These are phyloP conservation scores for Circaetus gallicus DNA, from an alignment of 2,113 vertebrate species.

Conservation along the genomic window DNA sequence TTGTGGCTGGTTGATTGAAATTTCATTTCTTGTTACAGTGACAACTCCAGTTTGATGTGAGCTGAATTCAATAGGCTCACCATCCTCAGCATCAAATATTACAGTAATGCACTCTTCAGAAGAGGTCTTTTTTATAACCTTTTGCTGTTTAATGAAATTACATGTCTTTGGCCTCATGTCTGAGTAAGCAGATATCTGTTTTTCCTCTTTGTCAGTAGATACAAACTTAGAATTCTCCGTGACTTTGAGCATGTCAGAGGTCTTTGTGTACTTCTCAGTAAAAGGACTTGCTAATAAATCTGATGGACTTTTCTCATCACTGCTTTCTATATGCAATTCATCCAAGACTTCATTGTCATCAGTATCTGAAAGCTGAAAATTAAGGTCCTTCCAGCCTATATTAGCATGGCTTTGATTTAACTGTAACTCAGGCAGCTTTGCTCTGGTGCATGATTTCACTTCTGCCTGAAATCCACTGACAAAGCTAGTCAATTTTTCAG, in stretches of 20 bases:
- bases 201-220: constrained; percentile 68
- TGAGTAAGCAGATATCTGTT: constrained; percentile 4
- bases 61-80: constrained; percentile 82
- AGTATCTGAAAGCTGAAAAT: constrained; percentile 78
- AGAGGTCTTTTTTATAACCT: constrained; percentile 75
- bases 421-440: constrained; percentile 58
- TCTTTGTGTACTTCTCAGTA: constrained; percentile 66
- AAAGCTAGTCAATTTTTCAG: constrained; percentile 81
- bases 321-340: constrained; percentile 78
- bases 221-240: constrained; percentile 52
- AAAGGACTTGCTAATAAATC: constrained; percentile 66
- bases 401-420: constrained; percentile 61
- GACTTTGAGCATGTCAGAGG: constrained; percentile 59
- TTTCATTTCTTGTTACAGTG: constrained; percentile 73
- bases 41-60: constrained; percentile 73
- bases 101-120: constrained; percentile 82
- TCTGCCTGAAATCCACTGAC: constrained; percentile 75
- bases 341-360: constrained; percentile 78
- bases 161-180: constrained; percentile 75
- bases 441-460: constrained; percentile 60
- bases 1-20: constrained; percentile 65
- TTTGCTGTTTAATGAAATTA: constrained; percentile 79
- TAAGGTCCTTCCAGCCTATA: constrained; percentile 31
- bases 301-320: constrained; percentile 73
- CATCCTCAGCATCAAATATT: constrained; percentile 83